A percentile compares a stretch with the other conserved stretches of the same genome.
Evolutionary conservation across 2,797 vertebrate species (phyloP).

Genomic region (Gallinago nigripennis): DNA sequence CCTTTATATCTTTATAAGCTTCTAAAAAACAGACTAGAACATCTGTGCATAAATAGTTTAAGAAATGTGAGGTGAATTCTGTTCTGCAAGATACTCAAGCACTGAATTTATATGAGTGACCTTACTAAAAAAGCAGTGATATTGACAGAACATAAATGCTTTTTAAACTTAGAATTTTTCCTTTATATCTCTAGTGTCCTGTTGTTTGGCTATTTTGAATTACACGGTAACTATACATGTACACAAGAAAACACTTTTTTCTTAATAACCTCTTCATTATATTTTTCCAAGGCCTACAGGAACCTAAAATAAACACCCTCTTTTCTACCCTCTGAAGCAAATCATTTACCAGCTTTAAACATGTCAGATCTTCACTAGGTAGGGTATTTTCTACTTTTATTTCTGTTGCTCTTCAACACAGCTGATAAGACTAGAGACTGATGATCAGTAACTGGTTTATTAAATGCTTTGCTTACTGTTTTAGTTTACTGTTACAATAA

Average conservation of each 20-base stretch:
- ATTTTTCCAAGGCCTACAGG: neutral
- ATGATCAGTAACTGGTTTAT: neutral
- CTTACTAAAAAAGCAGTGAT: neutral
- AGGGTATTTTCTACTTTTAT: neutral
- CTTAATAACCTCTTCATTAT: neutral
- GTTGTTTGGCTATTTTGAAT: neutral
- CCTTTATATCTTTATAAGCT: neutral
- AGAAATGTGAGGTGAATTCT: neutral
- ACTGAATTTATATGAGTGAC: neutral
- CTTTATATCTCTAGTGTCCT: neutral
- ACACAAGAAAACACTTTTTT: neutral
- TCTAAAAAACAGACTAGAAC: neutral
- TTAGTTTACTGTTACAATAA: neutral
- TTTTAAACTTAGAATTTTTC: neutral
- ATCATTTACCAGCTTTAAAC: neutral
- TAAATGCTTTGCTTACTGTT: neutral
- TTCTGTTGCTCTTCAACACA: neutral
- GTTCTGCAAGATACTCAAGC: neutral
- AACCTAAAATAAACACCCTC: neutral
- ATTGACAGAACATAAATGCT: neutral
- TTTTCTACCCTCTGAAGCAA: neutral
- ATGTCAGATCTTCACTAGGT: neutral
- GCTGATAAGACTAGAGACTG: neutral
- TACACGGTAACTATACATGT: neutral
- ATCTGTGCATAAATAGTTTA: neutral